phyloP scores from a whole-genome alignment of 2,797 vertebrate species.

The Anguilla megastoma region DNA sequence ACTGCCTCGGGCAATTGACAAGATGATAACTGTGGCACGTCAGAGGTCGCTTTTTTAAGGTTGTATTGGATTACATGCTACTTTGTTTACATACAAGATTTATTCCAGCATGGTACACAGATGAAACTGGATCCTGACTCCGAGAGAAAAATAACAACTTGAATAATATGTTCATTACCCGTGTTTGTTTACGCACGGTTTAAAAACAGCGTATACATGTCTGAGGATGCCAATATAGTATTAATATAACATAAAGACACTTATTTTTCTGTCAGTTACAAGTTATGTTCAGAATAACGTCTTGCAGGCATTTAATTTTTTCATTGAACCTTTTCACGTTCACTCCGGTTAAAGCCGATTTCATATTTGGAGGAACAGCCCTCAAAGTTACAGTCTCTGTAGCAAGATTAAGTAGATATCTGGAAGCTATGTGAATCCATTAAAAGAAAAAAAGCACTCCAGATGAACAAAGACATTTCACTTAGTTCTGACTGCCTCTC shows the following conservation, averaged over 20 bases:
- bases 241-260: background rate
- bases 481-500: conserved; percentile 20
- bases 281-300: background rate
- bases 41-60: background rate
- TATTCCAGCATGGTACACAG: background rate
- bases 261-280: background rate
- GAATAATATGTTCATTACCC: background rate
- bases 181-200: background rate
- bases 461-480: conserved; percentile 24
- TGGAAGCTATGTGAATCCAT: background rate
- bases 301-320: background rate
- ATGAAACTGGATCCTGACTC: background rate
- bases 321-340: background rate
- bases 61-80: background rate
- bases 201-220: background rate
- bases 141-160: background rate
- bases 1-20: background rate
- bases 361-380: background rate
- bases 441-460: background rate
- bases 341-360: background rate
- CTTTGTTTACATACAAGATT: background rate
- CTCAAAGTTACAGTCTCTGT: background rate
- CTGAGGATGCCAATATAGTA: background rate
- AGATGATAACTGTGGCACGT: background rate
- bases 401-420: background rate